These are phyloP conservation scores for Chlamydotis undulata DNA, from an alignment of 2,113 vertebrate species.

Conservation along the genomic window DNA sequence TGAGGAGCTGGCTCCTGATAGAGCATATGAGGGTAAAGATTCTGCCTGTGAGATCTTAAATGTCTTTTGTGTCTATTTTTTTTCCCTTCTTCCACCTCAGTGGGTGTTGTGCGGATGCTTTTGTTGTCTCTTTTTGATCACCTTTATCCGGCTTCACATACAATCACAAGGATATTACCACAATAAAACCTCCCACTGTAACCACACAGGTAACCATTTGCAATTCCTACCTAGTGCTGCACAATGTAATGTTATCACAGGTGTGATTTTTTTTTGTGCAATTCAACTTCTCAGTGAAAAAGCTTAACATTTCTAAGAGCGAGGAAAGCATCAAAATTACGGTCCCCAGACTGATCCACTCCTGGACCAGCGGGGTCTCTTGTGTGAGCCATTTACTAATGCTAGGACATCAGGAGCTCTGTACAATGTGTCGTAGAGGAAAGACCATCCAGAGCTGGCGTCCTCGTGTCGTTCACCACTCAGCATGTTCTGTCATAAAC, in stretches of 20 bases:
- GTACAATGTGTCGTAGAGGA: not conserved
- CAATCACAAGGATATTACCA: not conserved
- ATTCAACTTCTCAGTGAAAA: not conserved
- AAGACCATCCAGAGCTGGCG: not conserved
- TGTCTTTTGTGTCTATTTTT: not conserved
- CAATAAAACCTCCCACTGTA: not conserved
- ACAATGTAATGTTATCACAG: not conserved
- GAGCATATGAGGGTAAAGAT: not conserved
- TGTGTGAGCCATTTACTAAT: not conserved
- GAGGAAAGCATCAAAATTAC: not conserved
- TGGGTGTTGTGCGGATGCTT: not conserved
- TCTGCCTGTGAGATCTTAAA: not conserved
- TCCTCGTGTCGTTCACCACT: not conserved
- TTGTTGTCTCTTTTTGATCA: not conserved
- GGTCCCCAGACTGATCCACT: not conserved
- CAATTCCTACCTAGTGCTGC: not conserved
- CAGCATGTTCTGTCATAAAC: rapidly evolving
- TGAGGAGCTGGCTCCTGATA: not conserved
- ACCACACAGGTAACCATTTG: not conserved
- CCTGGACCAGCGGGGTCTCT: not conserved
- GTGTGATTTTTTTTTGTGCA: not conserved
- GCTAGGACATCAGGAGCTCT: not conserved
- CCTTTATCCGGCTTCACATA: not conserved
- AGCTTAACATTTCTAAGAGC: not conserved
- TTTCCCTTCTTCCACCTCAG: not conserved